Evolutionary conservation across 2,888 invertebrate species (phyloP).

Genomic region (Drosophila quasianomalipes): DNA sequence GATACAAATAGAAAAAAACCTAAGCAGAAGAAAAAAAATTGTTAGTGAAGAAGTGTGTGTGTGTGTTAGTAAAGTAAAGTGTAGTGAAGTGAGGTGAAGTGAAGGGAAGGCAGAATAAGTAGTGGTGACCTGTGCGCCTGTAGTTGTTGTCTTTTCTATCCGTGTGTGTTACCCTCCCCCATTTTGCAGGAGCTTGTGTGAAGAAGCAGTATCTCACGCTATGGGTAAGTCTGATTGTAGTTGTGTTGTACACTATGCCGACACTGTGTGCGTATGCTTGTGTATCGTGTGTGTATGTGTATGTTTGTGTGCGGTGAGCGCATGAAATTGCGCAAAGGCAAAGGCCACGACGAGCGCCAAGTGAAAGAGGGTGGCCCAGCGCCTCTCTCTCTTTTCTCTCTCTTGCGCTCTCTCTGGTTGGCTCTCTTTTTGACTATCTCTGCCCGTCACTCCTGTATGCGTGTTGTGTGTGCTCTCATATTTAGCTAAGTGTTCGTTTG

Average conservation of each 20-base stretch:
- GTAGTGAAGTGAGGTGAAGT: constrained; percentile 51
- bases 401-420: constrained; percentile 27
- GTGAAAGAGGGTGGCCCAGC: constrained; percentile 70
- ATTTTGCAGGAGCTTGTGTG: constrained; percentile 76
- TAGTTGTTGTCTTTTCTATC: constrained; percentile 59
- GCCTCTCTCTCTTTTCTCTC: constrained; percentile 23
- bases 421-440: constrained; percentile 21
- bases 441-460: constrained; percentile 34
- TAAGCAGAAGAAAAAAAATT: constrained; percentile 62
- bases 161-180: constrained; percentile 73
- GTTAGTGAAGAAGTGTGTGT: constrained; percentile 3
- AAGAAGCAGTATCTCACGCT: constrained; percentile 77
- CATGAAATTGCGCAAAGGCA: constrained; percentile 71
- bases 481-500: constrained; percentile 12
- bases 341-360: constrained; percentile 51
- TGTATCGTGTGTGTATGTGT: constrained; percentile 15
- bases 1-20: constrained; percentile 76
- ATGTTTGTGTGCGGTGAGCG: constrained; percentile 48
- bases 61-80: constrained; percentile 41
- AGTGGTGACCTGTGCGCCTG: constrained; percentile 76
- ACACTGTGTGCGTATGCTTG: constrained; percentile 43
- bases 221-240: constrained; percentile 75
- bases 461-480: constrained; percentile 37
- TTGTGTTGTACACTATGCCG: constrained; percentile 51
- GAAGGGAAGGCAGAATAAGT: constrained; percentile 65